Conservation (phyloP, 2,888 invertebrate genomes). For the Agelastica alni region DNA sequence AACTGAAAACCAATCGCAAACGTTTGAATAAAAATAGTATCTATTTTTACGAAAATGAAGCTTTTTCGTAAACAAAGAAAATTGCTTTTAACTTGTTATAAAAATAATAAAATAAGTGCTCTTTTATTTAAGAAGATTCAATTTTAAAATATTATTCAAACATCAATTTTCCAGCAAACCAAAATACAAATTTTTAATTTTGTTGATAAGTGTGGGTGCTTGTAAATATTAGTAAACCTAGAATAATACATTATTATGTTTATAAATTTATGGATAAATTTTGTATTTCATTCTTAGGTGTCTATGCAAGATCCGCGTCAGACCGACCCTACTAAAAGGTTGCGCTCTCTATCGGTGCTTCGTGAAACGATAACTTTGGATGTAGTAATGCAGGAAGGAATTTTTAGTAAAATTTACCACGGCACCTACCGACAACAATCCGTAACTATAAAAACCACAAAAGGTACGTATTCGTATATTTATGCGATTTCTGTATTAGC, state of each 20-base stretch:
- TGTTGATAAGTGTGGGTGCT: too few relatives aligned
- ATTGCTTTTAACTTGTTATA: too few relatives aligned
- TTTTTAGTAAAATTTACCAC: conserved; percentile 84
- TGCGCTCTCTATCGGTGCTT: conserved; percentile 64
- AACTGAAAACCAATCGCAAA: neutral
- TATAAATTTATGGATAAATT: too few relatives aligned
- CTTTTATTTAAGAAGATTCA: too few relatives aligned
- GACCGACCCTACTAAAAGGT: conserved; percentile 64
- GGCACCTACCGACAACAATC: conserved; percentile 74
- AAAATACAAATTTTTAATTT: too few relatives aligned
- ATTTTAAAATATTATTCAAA: too few relatives aligned
- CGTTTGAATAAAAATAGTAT: neutral
- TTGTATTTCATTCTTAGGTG: conserved; percentile 40
- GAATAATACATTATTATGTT: too few relatives aligned
- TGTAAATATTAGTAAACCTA: too few relatives aligned
- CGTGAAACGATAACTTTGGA: conserved; percentile 66
- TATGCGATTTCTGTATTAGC: too few relatives aligned
- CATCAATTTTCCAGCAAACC: too few relatives aligned
- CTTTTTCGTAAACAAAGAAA: too few relatives aligned
- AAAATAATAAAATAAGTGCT: too few relatives aligned
- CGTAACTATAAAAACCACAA: conserved; percentile 84
- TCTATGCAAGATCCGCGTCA: conserved; percentile 48
- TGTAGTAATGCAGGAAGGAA: conserved; percentile 75
- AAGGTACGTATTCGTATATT: conserved; percentile 73
- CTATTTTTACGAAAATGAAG: neutral